Conservation (phyloP, 2,888 invertebrate species). For the Diploptera punctata region DNA sequence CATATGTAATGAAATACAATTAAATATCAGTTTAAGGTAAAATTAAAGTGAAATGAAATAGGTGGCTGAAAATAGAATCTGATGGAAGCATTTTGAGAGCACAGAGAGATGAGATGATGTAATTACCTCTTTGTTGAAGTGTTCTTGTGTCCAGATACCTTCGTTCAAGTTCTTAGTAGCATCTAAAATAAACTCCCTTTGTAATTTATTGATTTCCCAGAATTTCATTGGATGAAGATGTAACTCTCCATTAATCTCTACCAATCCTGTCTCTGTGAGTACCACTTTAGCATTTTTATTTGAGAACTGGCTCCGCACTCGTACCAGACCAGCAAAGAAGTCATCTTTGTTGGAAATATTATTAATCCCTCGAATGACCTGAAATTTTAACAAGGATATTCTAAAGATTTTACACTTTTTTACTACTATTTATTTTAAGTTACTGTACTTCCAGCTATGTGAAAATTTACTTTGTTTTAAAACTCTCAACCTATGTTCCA, state of each 20-base stretch:
- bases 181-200: not conserved
- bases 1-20: too few relatives aligned
- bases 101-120: too few relatives aligned
- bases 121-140: not conserved
- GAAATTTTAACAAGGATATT: too few relatives aligned
- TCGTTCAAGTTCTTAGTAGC: not conserved
- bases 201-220: not conserved
- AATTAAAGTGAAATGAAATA: too few relatives aligned
- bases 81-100: too few relatives aligned
- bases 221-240: not conserved
- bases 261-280: not conserved
- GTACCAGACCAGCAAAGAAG: conserved; percentile 22
- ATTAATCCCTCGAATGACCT: conserved; percentile 18
- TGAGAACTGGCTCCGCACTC: not conserved
- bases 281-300: not conserved
- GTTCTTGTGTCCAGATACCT: not conserved
- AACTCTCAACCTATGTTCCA: too few relatives aligned
- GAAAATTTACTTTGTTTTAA: too few relatives aligned
- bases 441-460: too few relatives aligned
- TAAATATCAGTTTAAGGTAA: too few relatives aligned
- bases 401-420: too few relatives aligned
- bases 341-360: conserved; percentile 31
- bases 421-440: too few relatives aligned
- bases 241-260: not conserved
- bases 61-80: too few relatives aligned